phyloP scores from a whole-genome alignment of 2,888 invertebrate genomes.

The Octodonta nipae region DNA sequence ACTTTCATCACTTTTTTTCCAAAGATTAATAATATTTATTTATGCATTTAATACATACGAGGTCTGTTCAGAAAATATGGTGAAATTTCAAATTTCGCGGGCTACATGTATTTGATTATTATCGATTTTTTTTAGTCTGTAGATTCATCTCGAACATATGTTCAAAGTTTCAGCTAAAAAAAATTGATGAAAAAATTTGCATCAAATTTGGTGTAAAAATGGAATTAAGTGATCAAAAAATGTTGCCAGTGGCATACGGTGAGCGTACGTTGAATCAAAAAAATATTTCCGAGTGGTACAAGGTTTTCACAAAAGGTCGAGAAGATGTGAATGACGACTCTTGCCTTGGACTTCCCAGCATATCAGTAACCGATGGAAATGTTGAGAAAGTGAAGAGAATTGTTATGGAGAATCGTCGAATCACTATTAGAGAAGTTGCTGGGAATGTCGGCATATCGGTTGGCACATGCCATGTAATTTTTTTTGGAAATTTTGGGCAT shows the following conservation, averaged over 20 bases:
- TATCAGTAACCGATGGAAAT: conserved; percentile 7
- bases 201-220: conserved; percentile 2
- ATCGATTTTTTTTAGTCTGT: neutral
- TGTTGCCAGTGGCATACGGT: neutral
- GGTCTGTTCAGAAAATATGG: neutral
- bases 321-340: conserved; percentile 7
- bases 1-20: too few relatives aligned
- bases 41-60: too few relatives aligned
- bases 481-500: too few relatives aligned
- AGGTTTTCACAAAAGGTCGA: conserved; percentile 5
- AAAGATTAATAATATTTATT: too few relatives aligned
- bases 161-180: neutral
- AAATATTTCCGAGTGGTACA: conserved; percentile 2
- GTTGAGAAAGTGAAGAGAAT: conserved; percentile 4
- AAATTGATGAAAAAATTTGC: neutral
- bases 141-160: neutral
- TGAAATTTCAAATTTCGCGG: neutral
- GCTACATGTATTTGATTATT: neutral
- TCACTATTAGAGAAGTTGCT: conserved; percentile 7
- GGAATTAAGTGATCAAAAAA: neutral
- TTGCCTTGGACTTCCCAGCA: conserved; percentile 3
- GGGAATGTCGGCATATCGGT: conserved; percentile 10
- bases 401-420: conserved; percentile 5
- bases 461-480: conserved; percentile 11
- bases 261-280: neutral